These are phyloP conservation scores for Peromyscus maniculatus DNA, from an alignment of 2,113 vertebrate genomes.

Conservation along the genomic window DNA sequence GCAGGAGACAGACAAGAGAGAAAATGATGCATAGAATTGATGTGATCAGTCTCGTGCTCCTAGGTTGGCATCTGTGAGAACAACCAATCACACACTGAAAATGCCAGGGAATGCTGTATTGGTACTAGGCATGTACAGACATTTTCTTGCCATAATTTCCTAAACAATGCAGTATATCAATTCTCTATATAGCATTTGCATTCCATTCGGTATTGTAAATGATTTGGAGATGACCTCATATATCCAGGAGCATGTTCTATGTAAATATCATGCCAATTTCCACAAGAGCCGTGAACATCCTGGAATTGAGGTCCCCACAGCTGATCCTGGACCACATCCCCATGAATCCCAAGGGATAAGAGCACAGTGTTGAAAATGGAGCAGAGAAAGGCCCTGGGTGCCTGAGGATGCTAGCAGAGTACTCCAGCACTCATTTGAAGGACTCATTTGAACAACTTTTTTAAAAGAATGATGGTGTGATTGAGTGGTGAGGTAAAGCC, in stretches of 20 bases:
- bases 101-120: too few relatives aligned
- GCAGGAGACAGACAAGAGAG: not conserved
- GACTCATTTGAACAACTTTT: not conserved
- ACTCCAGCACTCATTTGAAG: not conserved
- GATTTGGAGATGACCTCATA: not conserved
- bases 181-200: not conserved
- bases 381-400: rapidly evolving
- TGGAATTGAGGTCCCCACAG: not conserved
- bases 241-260: not conserved
- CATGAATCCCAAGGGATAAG: not conserved
- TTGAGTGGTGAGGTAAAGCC: not conserved
- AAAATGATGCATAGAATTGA: too few relatives aligned
- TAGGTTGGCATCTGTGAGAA: not conserved
- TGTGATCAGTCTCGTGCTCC: not conserved
- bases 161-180: too few relatives aligned
- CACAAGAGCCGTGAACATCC: not conserved
- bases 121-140: not conserved
- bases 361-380: too few relatives aligned
- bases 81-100: not conserved
- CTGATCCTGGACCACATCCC: not conserved
- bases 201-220: not conserved
- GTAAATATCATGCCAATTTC: not conserved
- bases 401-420: not conserved
- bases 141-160: not conserved
- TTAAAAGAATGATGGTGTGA: not conserved